Evolutionary conservation across 2,888 invertebrate species (phyloP).

Genomic region (Cremastinae sp.): DNA sequence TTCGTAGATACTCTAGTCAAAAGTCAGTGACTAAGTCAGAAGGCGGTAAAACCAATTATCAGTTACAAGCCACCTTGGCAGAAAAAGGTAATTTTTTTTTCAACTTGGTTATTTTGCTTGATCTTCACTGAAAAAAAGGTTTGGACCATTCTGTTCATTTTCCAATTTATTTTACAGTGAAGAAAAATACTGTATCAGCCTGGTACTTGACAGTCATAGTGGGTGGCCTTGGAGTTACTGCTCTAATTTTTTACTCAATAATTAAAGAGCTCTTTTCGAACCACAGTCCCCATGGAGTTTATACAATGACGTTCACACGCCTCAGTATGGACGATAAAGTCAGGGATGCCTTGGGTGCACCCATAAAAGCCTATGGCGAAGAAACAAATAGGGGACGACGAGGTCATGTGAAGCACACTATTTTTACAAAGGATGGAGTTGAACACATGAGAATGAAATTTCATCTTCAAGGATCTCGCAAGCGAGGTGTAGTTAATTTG

Average conservation of each 20-base stretch:
- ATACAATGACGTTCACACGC: conserved; percentile 88
- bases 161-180: conserved; percentile 83
- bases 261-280: conserved; percentile 93
- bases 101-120: conserved; percentile 11
- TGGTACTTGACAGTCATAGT: conserved; percentile 92
- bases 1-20: conserved; percentile 64
- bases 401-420: conserved; percentile 90
- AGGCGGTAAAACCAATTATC: conserved; percentile 62
- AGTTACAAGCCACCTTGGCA: conserved; percentile 72
- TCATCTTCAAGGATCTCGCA: conserved; percentile 91
- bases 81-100: conserved; percentile 75
- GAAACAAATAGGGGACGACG: conserved; percentile 91
- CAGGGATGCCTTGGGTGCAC: conserved; percentile 92
- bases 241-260: conserved; percentile 90
- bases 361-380: conserved; percentile 94
- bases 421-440: conserved; percentile 88
- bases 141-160: conserved; percentile 50
- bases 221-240: conserved; percentile 90
- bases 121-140: not conserved
- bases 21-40: conserved; percentile 67
- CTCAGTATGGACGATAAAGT: conserved; percentile 90
- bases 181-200: conserved; percentile 94
- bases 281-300: conserved; percentile 92
- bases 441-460: conserved; percentile 94
- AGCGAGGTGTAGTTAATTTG: conserved; percentile 91